Evolutionary conservation across 2,888 invertebrate genomes (phyloP).

Genomic region (Macaria liturata): DNA sequence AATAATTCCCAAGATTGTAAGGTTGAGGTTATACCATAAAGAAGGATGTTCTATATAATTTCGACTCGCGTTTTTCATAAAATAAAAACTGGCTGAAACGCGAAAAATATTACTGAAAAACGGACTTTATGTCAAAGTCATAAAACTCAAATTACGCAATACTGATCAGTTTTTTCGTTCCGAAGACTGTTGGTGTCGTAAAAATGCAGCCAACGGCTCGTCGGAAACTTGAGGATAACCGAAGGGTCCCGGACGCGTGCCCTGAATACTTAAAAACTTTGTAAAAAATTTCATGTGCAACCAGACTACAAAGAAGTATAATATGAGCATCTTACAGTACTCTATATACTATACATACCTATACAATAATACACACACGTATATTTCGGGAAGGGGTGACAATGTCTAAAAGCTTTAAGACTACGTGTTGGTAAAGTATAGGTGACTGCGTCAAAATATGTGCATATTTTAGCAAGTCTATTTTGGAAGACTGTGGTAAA

Average conservation of each 20-base stretch:
- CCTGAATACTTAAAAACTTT: conserved; percentile 61
- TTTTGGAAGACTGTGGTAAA: neutral
- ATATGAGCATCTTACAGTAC: conserved; percentile 24
- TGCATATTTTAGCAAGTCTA: neutral
- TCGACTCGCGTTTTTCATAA: conserved; percentile 12
- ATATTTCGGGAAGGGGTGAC: conserved; percentile 4
- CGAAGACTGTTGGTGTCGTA: conserved; percentile 24
- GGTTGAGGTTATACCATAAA: conserved; percentile 29
- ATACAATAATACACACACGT: neutral
- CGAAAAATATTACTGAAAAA: no score
- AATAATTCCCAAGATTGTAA: conserved; percentile 30
- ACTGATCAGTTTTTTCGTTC: no score
- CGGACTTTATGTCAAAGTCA: no score
- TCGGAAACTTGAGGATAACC: conserved; percentile 53
- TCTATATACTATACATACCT: neutral
- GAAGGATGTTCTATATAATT: conserved; percentile 29
- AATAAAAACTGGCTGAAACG: no score
- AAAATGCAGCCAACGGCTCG: conserved; percentile 65
- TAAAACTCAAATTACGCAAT: no score
- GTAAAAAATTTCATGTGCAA: conserved; percentile 62
- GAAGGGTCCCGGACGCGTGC: conserved; percentile 55
- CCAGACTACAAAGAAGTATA: conserved; percentile 39
- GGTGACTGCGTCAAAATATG: neutral
- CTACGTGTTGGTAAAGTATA: neutral
- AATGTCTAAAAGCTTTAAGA: neutral